Evolutionary conservation across 2,113 vertebrate species (phyloP).

Genomic region (Python bivittatus): DNA sequence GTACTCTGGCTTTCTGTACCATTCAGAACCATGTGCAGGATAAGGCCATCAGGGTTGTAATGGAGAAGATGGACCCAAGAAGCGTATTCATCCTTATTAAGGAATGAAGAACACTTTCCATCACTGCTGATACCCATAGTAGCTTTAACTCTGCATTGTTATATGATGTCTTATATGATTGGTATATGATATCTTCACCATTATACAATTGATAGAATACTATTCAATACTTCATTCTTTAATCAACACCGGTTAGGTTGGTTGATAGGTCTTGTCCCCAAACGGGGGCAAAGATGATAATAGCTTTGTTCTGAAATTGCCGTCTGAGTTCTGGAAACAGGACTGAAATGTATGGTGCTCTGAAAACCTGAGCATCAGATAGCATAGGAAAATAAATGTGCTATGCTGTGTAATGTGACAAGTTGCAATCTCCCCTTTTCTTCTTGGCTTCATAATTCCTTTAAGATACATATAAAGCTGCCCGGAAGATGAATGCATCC

Average conservation of each 20-base stretch:
- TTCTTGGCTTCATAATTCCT: constrained; percentile 18
- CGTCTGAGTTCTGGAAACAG: not conserved
- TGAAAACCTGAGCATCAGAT: not conserved
- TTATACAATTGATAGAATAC: not conserved
- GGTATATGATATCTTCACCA: not conserved
- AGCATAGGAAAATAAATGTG: not conserved
- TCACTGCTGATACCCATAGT: not conserved
- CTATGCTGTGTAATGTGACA: not conserved
- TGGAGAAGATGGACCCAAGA: not conserved
- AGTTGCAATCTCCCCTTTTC: constrained; percentile 1
- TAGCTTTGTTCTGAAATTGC: not conserved
- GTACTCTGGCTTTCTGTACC: not conserved
- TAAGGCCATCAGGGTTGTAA: not conserved
- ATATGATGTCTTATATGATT: not conserved
- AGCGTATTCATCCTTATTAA: not conserved
- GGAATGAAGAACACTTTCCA: not conserved
- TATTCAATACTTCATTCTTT: not conserved
- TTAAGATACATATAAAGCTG: constrained; percentile 4
- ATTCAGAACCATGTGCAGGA: not conserved
- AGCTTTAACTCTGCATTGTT: not conserved
- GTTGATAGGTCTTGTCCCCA: not conserved
- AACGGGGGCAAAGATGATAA: not conserved
- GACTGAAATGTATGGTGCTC: not conserved
- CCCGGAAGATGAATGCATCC: not conserved
- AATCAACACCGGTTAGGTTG: not conserved